Percentiles rank a stretch among this genome's conserved stretches.
phyloP scores from a whole-genome alignment of 2,797 vertebrate genomes.

The Cetoscarus ocellatus region DNA sequence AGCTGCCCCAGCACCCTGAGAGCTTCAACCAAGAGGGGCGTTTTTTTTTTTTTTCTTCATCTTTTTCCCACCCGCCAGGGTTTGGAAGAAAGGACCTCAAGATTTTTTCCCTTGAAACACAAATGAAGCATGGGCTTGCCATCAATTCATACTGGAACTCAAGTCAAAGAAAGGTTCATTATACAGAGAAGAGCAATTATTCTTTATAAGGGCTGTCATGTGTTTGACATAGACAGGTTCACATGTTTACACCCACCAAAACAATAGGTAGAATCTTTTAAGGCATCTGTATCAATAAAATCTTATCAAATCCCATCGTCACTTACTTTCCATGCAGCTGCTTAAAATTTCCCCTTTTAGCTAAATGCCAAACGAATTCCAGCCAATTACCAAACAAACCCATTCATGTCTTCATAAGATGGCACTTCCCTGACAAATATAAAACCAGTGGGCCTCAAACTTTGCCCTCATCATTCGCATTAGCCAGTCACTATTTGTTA shows the following conservation, averaged over 20 bases:
- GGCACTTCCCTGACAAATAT: too few relatives aligned
- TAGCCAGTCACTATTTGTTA: too few relatives aligned
- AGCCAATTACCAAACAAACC: too few relatives aligned
- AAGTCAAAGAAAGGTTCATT: conserved; percentile 17
- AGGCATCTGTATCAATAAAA: too few relatives aligned
- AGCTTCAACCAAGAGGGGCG: conserved; percentile 56
- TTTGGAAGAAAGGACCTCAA: conserved; percentile 44
- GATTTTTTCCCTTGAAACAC: conserved; percentile 27
- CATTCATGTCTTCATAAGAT: too few relatives aligned
- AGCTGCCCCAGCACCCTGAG: conserved; percentile 80
- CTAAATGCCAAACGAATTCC: too few relatives aligned
- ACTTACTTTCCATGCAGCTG: too few relatives aligned
- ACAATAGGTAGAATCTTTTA: background rate
- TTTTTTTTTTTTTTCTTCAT: background rate
- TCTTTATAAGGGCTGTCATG: conserved; percentile 7
- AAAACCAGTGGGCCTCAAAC: too few relatives aligned
- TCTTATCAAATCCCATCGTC: too few relatives aligned
- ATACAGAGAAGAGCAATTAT: conserved; percentile 13
- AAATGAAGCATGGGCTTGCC: conserved; percentile 17
- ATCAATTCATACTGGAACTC: conserved; percentile 3
- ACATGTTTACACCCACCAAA: background rate
- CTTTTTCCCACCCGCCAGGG: background rate
- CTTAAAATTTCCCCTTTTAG: too few relatives aligned
- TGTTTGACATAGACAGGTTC: conserved; percentile 23
- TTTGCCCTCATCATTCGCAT: too few relatives aligned